Evolutionary conservation across 2,888 invertebrate genomes (phyloP).

Genomic region (Brachylomia viminalis): DNA sequence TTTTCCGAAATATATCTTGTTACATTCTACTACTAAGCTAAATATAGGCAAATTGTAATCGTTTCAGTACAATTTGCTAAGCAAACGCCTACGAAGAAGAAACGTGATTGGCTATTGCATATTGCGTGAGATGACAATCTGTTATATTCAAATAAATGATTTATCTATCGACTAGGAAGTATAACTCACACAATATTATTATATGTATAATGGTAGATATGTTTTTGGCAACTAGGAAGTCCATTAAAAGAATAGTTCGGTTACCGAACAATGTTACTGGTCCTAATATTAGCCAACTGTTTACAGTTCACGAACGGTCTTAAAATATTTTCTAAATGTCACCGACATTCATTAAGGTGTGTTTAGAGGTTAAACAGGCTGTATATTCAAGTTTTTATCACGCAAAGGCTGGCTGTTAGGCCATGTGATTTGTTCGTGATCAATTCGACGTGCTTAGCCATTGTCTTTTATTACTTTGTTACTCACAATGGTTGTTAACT

Average conservation of each 20-base stretch:
- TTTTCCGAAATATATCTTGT: not conserved
- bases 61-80: not conserved
- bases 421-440: conserved; percentile 61
- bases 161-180: conserved; percentile 44
- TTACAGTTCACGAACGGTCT: conserved; percentile 55
- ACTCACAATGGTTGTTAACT: conserved; percentile 13
- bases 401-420: conserved; percentile 42
- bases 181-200: conserved; percentile 9
- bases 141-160: conserved; percentile 23
- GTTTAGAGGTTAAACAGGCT: conserved; percentile 54
- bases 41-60: not conserved
- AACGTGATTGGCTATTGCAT: conserved; percentile 39
- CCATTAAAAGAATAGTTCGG: conserved; percentile 9
- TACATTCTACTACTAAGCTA: not conserved
- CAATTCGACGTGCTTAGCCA: conserved; percentile 33
- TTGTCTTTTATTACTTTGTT: conserved; percentile 45
- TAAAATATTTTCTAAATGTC: conserved; percentile 59
- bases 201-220: not conserved
- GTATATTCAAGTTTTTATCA: conserved; percentile 49
- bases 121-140: conserved; percentile 11
- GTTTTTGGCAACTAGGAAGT: conserved; percentile 52
- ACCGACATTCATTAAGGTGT: conserved; percentile 51
- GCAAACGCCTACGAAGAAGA: conserved; percentile 5
- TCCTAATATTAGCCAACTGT: conserved; percentile 35
- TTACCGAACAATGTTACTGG: conserved; percentile 23